Percentiles rank a stretch among this genome's conserved stretches.
Conservation (phyloP, 2,113 vertebrate species). For the Laterallus jamaicensis region DNA sequence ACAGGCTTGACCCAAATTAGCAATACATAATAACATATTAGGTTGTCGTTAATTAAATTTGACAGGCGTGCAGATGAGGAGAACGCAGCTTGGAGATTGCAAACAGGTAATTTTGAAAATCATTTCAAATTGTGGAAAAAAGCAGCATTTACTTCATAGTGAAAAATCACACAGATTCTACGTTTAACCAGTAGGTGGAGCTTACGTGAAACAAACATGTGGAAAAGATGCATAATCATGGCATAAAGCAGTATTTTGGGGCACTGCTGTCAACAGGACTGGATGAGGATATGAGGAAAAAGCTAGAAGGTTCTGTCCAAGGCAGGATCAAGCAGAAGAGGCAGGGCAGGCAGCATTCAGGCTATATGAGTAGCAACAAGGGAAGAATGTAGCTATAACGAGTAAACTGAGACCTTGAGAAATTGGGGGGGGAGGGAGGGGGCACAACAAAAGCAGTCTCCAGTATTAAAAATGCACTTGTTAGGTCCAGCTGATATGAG, state of each 20-base stretch:
- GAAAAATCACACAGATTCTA: neutral
- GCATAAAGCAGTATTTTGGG: neutral
- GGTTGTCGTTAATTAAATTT: neutral
- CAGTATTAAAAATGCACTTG: neutral
- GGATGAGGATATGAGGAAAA: neutral
- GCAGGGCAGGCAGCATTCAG: neutral
- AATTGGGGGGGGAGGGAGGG: rapidly evolving
- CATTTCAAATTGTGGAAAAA: neutral
- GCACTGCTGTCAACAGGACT: neutral
- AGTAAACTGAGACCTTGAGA: neutral
- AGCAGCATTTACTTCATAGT: neutral
- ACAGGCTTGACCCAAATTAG: neutral
- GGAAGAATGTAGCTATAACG: neutral
- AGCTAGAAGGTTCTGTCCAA: neutral
- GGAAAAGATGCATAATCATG: neutral
- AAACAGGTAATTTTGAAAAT: neutral
- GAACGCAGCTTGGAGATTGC: neutral
- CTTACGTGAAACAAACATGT: conserved; percentile 23
- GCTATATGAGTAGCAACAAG: neutral
- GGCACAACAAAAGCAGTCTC: neutral
- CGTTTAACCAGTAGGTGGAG: conserved; percentile 53
- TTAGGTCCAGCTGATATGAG: neutral
- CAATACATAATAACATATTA: neutral
- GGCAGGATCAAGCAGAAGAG: neutral
- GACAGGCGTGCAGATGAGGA: neutral